Evolutionary conservation across 2,113 vertebrate species (phyloP).

Genomic region (Sinocyclocheilus rhinocerous): DNA sequence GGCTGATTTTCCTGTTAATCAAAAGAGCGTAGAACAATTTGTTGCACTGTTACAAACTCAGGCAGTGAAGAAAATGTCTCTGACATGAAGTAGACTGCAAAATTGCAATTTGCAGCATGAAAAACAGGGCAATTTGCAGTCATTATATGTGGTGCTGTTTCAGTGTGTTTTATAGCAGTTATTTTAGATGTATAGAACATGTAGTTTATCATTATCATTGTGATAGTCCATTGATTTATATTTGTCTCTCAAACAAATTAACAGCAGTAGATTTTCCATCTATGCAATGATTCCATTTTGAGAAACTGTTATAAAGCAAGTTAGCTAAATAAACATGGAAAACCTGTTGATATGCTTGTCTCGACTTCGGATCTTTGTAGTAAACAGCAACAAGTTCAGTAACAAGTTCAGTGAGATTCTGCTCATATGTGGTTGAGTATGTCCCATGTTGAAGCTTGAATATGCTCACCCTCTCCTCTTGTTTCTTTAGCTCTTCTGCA

Average conservation of each 20-base stretch:
- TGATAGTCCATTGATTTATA: neutral
- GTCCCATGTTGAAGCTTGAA: neutral
- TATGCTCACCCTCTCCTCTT: constrained; percentile 90
- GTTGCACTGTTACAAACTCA: neutral
- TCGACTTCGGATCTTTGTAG: constrained; percentile 87
- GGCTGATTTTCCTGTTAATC: neutral
- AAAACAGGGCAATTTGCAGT: neutral
- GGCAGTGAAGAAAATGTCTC: neutral
- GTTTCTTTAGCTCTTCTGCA: constrained; percentile 89
- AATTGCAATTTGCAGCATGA: neutral
- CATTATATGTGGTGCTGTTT: neutral
- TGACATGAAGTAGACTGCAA: neutral
- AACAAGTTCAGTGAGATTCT: neutral
- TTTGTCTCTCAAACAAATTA: neutral
- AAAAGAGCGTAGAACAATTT: neutral
- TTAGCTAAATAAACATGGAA: neutral
- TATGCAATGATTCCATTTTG: neutral
- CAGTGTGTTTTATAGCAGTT: neutral
- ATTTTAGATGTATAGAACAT: neutral
- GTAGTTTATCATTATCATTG: neutral
- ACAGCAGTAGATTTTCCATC: neutral
- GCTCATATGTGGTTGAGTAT: neutral
- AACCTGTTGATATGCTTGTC: constrained; percentile 93
- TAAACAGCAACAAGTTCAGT: neutral
- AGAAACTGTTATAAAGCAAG: neutral